A percentile compares a stretch with the other conserved stretches of the same genome.
These are phyloP conservation scores for Apocheima hispidaria DNA, from an alignment of 2,888 invertebrate genomes.

Conservation along the genomic window DNA sequence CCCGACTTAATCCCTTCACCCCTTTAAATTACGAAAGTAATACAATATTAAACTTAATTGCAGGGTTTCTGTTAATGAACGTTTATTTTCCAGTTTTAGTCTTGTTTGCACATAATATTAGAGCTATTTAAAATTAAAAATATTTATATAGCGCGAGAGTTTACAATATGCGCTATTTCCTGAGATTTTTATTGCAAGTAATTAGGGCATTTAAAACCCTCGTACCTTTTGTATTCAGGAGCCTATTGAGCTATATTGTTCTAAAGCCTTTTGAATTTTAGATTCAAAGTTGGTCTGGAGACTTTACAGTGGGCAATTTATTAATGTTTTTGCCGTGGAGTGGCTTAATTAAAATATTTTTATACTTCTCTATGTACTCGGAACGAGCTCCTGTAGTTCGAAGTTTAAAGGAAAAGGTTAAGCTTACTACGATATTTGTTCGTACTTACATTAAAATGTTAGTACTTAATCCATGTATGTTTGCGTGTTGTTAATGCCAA, in stretches of 20 bases:
- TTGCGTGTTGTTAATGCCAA: too few species aligned
- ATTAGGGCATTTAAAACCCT: conserved; percentile 31
- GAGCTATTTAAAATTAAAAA: conserved; percentile 33
- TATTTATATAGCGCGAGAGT: conserved; percentile 20
- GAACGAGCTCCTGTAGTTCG: conserved; percentile 19
- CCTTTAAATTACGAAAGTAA: conserved; percentile 45
- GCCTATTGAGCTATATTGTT: conserved; percentile 34
- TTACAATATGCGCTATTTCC: conserved; percentile 23
- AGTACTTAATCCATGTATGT: not conserved
- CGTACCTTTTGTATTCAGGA: conserved; percentile 25
- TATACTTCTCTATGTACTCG: conserved; percentile 27
- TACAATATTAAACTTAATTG: conserved; percentile 47
- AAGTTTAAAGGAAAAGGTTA: conserved; percentile 29
- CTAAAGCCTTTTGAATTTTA: conserved; percentile 49
- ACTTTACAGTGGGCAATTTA: conserved; percentile 52
- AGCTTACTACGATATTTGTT: conserved; percentile 14
- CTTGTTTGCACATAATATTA: conserved; percentile 34
- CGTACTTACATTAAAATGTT: not conserved
- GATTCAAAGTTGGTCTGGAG: conserved; percentile 49
- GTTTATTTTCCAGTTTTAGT: conserved; percentile 40
- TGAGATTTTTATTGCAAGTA: conserved; percentile 32
- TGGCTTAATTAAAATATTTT: conserved; percentile 71
- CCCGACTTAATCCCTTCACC: conserved; percentile 39
- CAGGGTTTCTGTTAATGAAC: conserved; percentile 43
- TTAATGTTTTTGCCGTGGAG: conserved; percentile 48